Evolutionary conservation across 2,113 vertebrate genomes (phyloP).

Genomic region (Carlito syrichta): DNA sequence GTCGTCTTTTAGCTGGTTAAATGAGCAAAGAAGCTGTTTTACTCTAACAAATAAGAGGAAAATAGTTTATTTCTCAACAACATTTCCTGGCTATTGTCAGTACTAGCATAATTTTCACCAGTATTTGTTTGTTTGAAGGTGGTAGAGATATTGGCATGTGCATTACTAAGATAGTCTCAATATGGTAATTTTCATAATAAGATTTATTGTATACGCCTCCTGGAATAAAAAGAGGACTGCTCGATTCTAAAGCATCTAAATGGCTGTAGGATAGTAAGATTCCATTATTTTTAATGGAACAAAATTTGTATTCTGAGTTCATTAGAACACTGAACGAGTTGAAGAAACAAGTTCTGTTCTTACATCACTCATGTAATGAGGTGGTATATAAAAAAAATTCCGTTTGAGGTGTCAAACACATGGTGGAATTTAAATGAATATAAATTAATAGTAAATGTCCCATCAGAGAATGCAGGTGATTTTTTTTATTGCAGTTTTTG

Average conservation of each 20-base stretch:
- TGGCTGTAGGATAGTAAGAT: slow-evolving; percentile 52
- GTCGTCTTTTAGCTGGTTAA: slow-evolving; percentile 12
- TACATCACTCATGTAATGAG: slow-evolving; percentile 53
- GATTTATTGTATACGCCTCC: slow-evolving; percentile 62
- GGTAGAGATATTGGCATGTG: slow-evolving; percentile 53
- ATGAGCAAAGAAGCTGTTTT: slow-evolving; percentile 30
- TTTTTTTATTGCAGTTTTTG: background rate
- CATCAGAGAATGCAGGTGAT: background rate
- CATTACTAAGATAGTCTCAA: slow-evolving; percentile 70
- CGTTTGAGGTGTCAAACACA: slow-evolving; percentile 14
- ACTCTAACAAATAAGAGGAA: background rate
- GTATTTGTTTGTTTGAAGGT: slow-evolving; percentile 69
- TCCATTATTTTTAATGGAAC: slow-evolving; percentile 72
- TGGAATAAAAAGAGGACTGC: slow-evolving; percentile 55
- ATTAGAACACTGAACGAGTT: slow-evolving; percentile 53
- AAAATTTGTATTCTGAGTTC: slow-evolving; percentile 65
- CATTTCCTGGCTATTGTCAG: slow-evolving; percentile 47
- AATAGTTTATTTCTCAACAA: slow-evolving; percentile 54
- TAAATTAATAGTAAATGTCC: slow-evolving; percentile 47
- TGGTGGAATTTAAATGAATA: slow-evolving; percentile 51
- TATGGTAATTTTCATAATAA: slow-evolving; percentile 73
- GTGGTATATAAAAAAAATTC: background rate
- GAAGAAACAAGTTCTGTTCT: slow-evolving; percentile 44
- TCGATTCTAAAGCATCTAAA: slow-evolving; percentile 64
- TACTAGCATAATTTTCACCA: slow-evolving; percentile 37